Evolutionary conservation across 2,888 invertebrate species (phyloP), one percentile per base, ranked within the genome.

Genomic region (Branchellion lobata): DNA sequence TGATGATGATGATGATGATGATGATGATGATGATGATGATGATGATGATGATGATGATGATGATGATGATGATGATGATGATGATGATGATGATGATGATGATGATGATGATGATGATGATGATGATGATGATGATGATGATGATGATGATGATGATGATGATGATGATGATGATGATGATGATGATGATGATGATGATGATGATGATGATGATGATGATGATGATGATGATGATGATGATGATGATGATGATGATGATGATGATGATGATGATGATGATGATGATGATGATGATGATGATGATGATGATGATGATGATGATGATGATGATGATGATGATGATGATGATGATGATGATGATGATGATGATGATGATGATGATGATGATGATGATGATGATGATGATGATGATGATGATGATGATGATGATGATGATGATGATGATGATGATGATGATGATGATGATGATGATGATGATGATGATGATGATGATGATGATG

Each of bases 21-120:
- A 69, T 69, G 27, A 69, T 69, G 27, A 69, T 69, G 27, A 69
- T 69, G 27, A 69, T 69, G 27, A 69, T 69, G 27, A 33, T 69
- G 21, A 69, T 69, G 27, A 69, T 69, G 21, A 69, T 69, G 21
- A 69, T 69, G 27, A 33, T 34, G 27, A 69, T 69, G 27, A 69
- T 69, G 21, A 69, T 69, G 27, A 69, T 69, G 21, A n/a, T 33
- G 2, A 18, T 31, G 27, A 33, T 3, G 21, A 69, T 69, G 33
- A 69, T 69, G 27, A 33, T 69, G 21, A 69, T 31, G 33, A 33
- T 69, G 21, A 34, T 69, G 21, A 69, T 33, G 21, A 69, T 69
- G 21, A 69, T 69, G 21, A 69, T 69, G 33, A 69, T 33, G 33
- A 69, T 31, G 21, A 69, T 33, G 27, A 69, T 33, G 27, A 69